Percentiles rank a stretch among this genome's conserved stretches.
These are phyloP conservation scores for Oplegnathus fasciatus DNA, from an alignment of 2,113 vertebrate genomes.

Conservation along the genomic window DNA sequence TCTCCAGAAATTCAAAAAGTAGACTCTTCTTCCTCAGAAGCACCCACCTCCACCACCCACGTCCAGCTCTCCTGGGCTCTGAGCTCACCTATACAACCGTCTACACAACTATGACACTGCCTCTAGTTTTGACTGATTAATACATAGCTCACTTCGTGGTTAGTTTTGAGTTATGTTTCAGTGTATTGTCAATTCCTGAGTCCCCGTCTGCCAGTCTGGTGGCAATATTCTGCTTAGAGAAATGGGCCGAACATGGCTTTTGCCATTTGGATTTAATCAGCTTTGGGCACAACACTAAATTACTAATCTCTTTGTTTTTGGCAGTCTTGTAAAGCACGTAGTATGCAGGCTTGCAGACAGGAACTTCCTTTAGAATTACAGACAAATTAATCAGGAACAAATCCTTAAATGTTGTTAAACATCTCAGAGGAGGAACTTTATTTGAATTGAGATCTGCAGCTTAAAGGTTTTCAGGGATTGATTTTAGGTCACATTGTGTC, in stretches of 20 bases:
- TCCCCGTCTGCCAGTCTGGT: not conserved
- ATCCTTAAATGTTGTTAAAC: conserved; percentile 15
- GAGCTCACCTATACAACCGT: not conserved
- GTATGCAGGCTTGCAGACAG: conserved; percentile 41
- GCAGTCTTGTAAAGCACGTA: conserved; percentile 27
- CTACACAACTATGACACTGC: not conserved
- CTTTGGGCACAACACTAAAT: conserved; percentile 22
- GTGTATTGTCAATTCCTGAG: not conserved
- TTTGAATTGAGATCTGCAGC: conserved; percentile 5
- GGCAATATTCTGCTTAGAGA: conserved; percentile 8
- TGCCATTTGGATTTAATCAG: conserved; percentile 27
- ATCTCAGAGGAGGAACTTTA: not conserved
- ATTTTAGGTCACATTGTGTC: conserved; percentile 25
- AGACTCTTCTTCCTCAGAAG: conserved; percentile 9
- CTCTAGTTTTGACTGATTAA: conserved; percentile 6
- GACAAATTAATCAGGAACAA: conserved; percentile 32
- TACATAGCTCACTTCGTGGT: not conserved
- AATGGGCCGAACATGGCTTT: conserved; percentile 17
- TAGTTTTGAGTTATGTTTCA: not conserved
- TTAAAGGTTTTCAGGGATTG: not conserved
- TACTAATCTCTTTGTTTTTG: conserved; percentile 51
- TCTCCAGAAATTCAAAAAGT: conserved; percentile 51
- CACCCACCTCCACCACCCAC: conserved; percentile 41
- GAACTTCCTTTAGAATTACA: conserved; percentile 21
- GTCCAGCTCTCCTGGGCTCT: not conserved